Evolutionary conservation across 1,140 invertebrate species (phyloP), one percentile per base, ranked within the genome.

Genomic region (Atta colombica): DNA sequence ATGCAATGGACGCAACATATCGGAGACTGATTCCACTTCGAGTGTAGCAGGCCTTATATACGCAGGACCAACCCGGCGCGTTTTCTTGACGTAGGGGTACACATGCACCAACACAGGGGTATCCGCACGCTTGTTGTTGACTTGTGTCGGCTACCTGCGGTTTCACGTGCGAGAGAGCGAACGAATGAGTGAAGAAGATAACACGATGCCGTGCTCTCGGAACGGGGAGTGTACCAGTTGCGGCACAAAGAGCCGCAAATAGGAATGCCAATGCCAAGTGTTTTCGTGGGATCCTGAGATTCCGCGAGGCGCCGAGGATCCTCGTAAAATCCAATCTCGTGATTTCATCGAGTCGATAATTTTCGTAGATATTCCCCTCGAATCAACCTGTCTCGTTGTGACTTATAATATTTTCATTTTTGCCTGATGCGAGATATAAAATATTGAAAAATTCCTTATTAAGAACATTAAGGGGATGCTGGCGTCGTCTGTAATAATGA

Each of bases 1-100:
- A 69, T 86, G 85, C 63, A 86, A 69, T 69, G 75, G 85, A 31
- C 85, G 85, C 77, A 69, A 69, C 85, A 86, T 86, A 63, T 86
- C 31, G 63, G 21, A 65, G 53, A 86, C 85, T 86, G 85, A 86
- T 86, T 69, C 18, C 85, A 68, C 51, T 78, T 86, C 51, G 77
- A 80, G 25, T 81, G 25, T 12, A 25, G 51, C 85, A 16, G 65
- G 63, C 51, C 31, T 86, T 86, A 86, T 86, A 86, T 86, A 86
- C 53, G 39, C 69, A 69, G 5, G n/a, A 21, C 55, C 39, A 35
- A 21, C 6, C 14, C 65, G 55, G 8, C n/a, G 55, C 10, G 49
- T 80, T 68, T 66, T 80, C 61, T 3, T 21, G 28, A 53, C 77
- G 28, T 8, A 45, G 53, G 31, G 72, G 10, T 35, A 77, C 58